Evolutionary conservation across 2,113 vertebrate species (phyloP).

Genomic region (Gambusia affinis): DNA sequence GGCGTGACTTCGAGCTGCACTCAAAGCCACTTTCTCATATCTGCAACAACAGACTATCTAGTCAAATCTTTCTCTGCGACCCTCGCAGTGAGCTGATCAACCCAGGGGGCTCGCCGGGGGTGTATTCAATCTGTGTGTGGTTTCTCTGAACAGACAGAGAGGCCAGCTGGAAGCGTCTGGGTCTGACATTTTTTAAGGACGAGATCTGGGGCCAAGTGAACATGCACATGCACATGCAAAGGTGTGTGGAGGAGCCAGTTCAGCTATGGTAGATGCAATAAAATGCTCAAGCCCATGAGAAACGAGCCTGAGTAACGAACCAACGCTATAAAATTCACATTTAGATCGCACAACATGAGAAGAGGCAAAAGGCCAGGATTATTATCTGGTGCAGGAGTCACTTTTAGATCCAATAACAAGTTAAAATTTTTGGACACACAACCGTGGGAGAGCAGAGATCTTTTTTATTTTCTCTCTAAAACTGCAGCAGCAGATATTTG

Average conservation of each 20-base stretch:
- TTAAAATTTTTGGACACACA: neutral
- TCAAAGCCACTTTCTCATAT: constrained; percentile 20
- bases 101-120: constrained; percentile 45
- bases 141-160: constrained; percentile 29
- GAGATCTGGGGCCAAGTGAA: constrained; percentile 39
- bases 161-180: constrained; percentile 51
- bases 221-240: constrained; percentile 2
- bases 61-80: constrained; percentile 30
- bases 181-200: constrained; percentile 41
- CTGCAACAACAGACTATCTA: constrained; percentile 1
- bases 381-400: neutral
- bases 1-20: constrained; percentile 2
- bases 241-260: constrained; percentile 2
- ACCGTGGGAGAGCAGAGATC: neutral
- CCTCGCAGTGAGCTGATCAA: constrained; percentile 20
- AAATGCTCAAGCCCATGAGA: constrained; percentile 1
- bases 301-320: neutral
- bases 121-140: constrained; percentile 37
- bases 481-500: neutral
- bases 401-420: neutral
- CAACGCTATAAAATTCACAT: neutral
- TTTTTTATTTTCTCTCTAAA: neutral
- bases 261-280: constrained; percentile 7
- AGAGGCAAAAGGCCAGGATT: too few relatives aligned
- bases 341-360: neutral